phyloP scores from a whole-genome alignment of 2,113 vertebrate genomes.

The Serilophus lunatus region DNA sequence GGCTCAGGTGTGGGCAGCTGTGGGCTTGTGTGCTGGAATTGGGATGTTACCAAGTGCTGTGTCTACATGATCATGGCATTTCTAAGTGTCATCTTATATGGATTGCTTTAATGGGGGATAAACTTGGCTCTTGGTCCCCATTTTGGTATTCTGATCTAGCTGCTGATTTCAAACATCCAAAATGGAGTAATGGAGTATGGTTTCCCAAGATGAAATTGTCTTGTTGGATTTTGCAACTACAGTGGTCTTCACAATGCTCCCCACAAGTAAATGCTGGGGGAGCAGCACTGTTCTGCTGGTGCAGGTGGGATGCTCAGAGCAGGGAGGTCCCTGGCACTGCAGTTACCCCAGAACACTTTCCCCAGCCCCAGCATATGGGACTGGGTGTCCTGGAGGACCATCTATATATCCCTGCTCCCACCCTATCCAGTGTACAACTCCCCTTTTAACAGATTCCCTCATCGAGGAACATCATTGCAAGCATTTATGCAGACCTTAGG shows the following conservation, averaged over 20 bases:
- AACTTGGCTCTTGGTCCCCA: not conserved
- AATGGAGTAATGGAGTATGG: not conserved
- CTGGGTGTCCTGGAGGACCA: not conserved
- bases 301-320: not conserved
- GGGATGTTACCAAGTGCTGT: no score
- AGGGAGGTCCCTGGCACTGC: not conserved
- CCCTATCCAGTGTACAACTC: not conserved
- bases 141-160: accelerated
- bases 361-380: not conserved
- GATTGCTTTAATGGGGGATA: not conserved
- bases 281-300: not conserved
- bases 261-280: not conserved
- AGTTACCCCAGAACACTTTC: not conserved
- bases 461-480: not conserved
- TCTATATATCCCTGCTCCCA: not conserved
- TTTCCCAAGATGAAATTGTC: not conserved
- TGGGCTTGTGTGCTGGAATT: not conserved
- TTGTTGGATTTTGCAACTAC: not conserved
- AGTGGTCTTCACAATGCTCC: not conserved
- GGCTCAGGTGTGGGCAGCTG: not conserved
- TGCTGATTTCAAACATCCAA: not conserved
- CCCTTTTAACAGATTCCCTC: not conserved
- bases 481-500: not conserved
- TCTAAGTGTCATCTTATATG: not conserved
- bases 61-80: not conserved